Evolutionary conservation across 2,888 invertebrate genomes (phyloP), one percentile per base, ranked within the genome.

Genomic region (Clostera curtula): DNA sequence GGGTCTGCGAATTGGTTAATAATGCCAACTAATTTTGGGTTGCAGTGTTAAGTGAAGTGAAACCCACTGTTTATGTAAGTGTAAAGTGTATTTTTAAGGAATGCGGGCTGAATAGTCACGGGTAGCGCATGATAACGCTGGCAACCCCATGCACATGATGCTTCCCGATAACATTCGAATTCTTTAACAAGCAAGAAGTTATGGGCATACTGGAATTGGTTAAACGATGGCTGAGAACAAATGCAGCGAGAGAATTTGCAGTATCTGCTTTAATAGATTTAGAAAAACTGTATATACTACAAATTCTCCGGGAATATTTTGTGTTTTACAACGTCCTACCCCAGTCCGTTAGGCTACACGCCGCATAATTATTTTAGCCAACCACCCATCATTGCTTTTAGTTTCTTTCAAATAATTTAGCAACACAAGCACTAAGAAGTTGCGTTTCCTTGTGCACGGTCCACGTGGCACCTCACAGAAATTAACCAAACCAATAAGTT

Each of bases 11-110:
- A 55, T 57, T n/a, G n/a, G n/a, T n/a, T n/a, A n/a, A 62, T 76
- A 80, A 77, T 75, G 56, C 67, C 62, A 52, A 75, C 70, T 75
- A 76, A 77, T 82, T 82, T 82, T 82, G 77, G 79, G 74, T 80
- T 72, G 60, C 83, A 83, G 83, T 72, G 77, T 74, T 80, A 79
- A 83, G 72, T 73, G 75, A 76, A 72, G 74, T 76, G 75, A 76
- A 65, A 66, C 53, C 63, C 72, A 69, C 68, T 72, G 60, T 54
- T 52, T 63, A 73, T 63, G 83, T 83, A 83, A 83, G 83, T 82
- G 64, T 69, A 69, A 56, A 73, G 67, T 66, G 55, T 61, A 64
- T 65, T 70, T 51, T 55, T 64, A 65, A 67, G 68, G 76, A 82
- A 82, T 80, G 82, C 56, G 74, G 76, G 67, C 67, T 70, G 65